phyloP scores from a whole-genome alignment of 2,113 vertebrate genomes.

The Gadus macrocephalus region DNA sequence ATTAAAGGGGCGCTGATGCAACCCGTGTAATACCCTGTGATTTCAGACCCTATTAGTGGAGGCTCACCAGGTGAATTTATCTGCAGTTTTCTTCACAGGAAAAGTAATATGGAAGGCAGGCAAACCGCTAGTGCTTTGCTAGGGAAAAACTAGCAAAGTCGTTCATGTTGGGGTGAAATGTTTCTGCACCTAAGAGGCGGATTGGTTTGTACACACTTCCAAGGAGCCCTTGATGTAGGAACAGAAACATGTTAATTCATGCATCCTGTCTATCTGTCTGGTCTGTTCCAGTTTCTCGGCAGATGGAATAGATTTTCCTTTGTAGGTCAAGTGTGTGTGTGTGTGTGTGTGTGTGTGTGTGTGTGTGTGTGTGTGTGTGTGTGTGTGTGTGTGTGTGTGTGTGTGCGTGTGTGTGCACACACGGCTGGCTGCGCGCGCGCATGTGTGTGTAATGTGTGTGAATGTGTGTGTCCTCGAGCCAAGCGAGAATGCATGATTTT shows the following conservation, averaged over 20 bases:
- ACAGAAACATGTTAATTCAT: neutral
- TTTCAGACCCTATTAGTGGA: slow-evolving; percentile 14
- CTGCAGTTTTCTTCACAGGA: neutral
- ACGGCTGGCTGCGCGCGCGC: too few relatives aligned
- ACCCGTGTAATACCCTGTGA: neutral
- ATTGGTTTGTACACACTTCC: too few relatives aligned
- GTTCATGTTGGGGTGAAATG: too few relatives aligned
- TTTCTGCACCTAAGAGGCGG: too few relatives aligned
- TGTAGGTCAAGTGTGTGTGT: neutral
- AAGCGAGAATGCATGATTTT: too few relatives aligned
- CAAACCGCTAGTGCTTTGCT: neutral
- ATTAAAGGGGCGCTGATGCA: slow-evolving; percentile 15
- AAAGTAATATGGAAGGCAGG: neutral
- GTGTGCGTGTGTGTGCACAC: neutral
- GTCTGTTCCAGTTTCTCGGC: neutral
- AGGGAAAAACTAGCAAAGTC: neutral
- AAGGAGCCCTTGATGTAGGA: neutral
- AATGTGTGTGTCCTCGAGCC: neutral
- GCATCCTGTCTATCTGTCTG: neutral
- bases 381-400: neutral
- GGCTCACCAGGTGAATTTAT: neutral
- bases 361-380: neutral
- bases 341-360: slow-evolving; percentile 7
- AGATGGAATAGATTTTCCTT: slow-evolving; percentile 2
- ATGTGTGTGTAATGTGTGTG: too few relatives aligned